Percentiles rank a stretch among this genome's conserved stretches.
These are phyloP conservation scores for Pyrocoelia pectoralis DNA, from an alignment of 2,888 invertebrate genomes.

Conservation along the genomic window DNA sequence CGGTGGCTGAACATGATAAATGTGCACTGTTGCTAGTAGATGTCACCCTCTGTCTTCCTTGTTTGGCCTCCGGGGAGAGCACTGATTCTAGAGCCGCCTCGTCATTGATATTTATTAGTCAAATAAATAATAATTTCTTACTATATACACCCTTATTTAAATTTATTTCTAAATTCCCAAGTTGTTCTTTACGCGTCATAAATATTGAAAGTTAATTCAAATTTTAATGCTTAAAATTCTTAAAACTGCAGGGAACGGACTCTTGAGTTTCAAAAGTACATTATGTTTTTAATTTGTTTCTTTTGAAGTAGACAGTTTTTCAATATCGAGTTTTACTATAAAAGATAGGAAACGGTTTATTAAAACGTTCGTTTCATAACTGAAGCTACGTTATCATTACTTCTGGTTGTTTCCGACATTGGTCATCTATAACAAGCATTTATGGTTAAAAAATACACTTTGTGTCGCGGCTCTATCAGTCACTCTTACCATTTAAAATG, in stretches of 20 bases:
- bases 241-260: neutral
- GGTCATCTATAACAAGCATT: too few species aligned
- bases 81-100: conserved; percentile 45
- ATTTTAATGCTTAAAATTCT: conserved; percentile 10
- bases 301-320: neutral
- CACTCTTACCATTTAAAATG: too few species aligned
- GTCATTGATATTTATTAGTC: conserved; percentile 58
- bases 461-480: too few species aligned
- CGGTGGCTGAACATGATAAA: conserved; percentile 48
- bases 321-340: neutral
- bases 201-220: conserved; percentile 14
- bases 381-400: too few species aligned
- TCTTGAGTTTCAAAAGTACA: neutral
- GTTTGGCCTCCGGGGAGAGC: conserved; percentile 44
- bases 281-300: neutral
- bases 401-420: too few species aligned
- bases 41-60: conserved; percentile 46
- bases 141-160: conserved; percentile 52
- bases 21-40: conserved; percentile 44
- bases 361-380: too few species aligned
- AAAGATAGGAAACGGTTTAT: too few species aligned
- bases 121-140: conserved; percentile 58
- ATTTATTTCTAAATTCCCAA: conserved; percentile 51
- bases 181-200: conserved; percentile 25
- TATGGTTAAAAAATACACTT: too few species aligned